Conservation (phyloP, 2,113 vertebrate species). For the Numenius arquata region DNA sequence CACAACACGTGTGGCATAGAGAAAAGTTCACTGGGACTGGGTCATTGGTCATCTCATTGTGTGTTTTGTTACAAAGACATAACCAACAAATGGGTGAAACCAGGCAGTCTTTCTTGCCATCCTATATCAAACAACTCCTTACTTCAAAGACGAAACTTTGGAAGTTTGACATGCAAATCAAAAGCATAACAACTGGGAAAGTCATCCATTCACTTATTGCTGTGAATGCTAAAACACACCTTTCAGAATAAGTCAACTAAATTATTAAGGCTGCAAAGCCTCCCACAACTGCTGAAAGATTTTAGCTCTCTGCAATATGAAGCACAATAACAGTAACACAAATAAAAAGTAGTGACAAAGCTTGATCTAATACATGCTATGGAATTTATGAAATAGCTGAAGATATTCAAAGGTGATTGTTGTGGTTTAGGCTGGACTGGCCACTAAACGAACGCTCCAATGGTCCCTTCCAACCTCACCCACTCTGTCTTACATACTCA, state of each 20-base stretch:
- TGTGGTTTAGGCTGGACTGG: background rate
- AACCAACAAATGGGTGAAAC: background rate
- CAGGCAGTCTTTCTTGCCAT: background rate
- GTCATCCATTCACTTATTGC: background rate
- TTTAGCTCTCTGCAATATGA: background rate
- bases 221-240: background rate
- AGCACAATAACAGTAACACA: background rate
- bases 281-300: background rate
- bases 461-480: background rate
- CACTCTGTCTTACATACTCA: background rate
- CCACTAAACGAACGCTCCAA: background rate
- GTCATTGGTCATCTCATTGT: background rate
- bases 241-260: background rate
- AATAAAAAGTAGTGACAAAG: background rate
- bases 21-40: background rate
- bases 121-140: background rate
- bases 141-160: background rate
- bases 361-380: background rate
- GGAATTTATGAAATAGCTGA: background rate
- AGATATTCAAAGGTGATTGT: background rate
- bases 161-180: background rate
- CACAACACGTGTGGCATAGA: rapidly evolving
- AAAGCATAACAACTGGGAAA: background rate
- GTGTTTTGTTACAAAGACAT: background rate
- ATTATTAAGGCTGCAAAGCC: background rate